Evolutionary conservation across 1,140 invertebrate species (phyloP).

Genomic region (Tetraneura akinire): DNA sequence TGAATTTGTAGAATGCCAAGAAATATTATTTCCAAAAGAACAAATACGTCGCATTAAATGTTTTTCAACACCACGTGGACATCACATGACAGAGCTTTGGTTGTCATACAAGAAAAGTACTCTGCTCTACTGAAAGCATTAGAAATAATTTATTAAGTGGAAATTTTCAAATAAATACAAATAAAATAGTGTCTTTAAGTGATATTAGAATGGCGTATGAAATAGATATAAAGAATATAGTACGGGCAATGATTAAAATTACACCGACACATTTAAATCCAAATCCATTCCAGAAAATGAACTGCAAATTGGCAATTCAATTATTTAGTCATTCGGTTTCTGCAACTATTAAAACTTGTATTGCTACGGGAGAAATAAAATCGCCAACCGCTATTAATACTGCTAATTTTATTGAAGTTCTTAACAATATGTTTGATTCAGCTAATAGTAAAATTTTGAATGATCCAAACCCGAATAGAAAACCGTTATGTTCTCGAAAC

Average conservation of each 20-base stretch:
- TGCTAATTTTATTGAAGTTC: neutral
- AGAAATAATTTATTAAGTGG: too few relatives aligned
- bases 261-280: neutral
- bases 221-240: neutral
- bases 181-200: too few relatives aligned
- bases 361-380: neutral
- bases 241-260: neutral
- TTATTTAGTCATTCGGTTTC: neutral
- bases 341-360: constrained; percentile 17
- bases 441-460: neutral
- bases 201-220: neutral
- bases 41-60: neutral
- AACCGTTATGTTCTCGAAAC: neutral
- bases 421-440: constrained; percentile 14
- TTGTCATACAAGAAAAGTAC: too few relatives aligned
- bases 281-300: neutral
- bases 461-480: neutral
- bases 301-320: neutral
- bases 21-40: neutral
- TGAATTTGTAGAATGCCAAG: neutral
- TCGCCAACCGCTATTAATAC: neutral
- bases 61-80: neutral
- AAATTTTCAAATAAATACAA: too few relatives aligned
- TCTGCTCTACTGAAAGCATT: too few relatives aligned
- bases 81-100: neutral